phyloP scores from a whole-genome alignment of 2,888 invertebrate genomes.

The Lasiommata megera region DNA sequence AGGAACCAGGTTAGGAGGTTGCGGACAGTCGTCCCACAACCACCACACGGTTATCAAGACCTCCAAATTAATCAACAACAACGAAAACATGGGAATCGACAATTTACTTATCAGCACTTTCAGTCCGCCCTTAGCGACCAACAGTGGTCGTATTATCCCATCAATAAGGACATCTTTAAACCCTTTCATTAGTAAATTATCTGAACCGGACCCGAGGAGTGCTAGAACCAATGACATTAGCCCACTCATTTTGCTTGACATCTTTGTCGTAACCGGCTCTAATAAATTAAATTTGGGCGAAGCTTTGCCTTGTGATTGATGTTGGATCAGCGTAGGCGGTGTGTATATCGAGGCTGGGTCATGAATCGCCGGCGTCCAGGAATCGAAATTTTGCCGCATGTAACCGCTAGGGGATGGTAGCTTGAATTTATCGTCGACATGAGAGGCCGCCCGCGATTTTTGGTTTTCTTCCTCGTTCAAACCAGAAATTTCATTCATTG shows the following conservation, averaged over 20 bases:
- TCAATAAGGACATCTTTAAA: constrained; percentile 62
- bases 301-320: constrained; percentile 12
- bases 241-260: constrained; percentile 56
- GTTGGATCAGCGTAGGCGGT: constrained; percentile 7
- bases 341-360: constrained; percentile 17
- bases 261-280: constrained; percentile 54
- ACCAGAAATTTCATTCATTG: constrained; percentile 40
- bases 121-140: constrained; percentile 59
- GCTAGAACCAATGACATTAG: constrained; percentile 57
- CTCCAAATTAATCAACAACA: constrained; percentile 67
- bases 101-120: constrained; percentile 66
- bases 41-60: constrained; percentile 71
- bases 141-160: constrained; percentile 62
- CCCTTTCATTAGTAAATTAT: constrained; percentile 52
- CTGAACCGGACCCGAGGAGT: constrained; percentile 52
- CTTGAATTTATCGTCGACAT: constrained; percentile 9
- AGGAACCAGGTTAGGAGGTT: no score
- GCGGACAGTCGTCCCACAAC: constrained; percentile 73
- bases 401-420: background rate
- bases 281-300: constrained; percentile 43
- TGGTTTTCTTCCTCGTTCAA: constrained; percentile 16
- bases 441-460: constrained; percentile 16
- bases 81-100: constrained; percentile 62
- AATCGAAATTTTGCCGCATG: constrained; percentile 17
- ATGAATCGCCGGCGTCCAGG: constrained; percentile 19